Conservation (phyloP, 2,113 vertebrate species). For the Pelodiscus sinensis region DNA sequence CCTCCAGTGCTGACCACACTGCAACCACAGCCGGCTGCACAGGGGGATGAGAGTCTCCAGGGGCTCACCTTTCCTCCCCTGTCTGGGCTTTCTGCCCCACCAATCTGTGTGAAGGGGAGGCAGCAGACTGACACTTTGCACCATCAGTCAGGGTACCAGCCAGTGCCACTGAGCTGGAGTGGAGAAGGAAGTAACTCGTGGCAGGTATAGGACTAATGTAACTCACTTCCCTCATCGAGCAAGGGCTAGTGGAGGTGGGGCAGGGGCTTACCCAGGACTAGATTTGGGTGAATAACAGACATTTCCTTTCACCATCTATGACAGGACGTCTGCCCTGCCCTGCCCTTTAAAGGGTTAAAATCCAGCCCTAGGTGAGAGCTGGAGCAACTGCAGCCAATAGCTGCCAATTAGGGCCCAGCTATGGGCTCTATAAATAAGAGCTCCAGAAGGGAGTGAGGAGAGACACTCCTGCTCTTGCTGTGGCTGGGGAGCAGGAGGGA, state of each 20-base stretch:
- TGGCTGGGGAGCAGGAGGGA: no score
- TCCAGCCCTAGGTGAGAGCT: no score
- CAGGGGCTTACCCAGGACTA: background rate
- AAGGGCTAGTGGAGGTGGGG: background rate
- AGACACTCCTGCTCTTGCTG: no score
- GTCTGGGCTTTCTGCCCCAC: background rate
- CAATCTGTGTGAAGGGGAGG: background rate
- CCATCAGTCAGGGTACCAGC: background rate
- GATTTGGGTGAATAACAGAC: no score
- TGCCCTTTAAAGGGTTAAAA: no score
- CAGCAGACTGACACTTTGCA: background rate
- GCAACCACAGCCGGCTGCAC: background rate
- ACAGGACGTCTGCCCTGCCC: no score
- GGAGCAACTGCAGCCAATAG: no score
- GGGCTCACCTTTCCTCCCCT: background rate
- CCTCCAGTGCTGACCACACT: rapidly evolving
- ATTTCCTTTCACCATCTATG: no score
- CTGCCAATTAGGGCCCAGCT: no score
- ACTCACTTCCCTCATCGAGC: background rate
- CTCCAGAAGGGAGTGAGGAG: no score
- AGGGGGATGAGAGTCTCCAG: background rate
- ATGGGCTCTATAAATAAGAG: no score
- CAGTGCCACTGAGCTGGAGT: background rate
- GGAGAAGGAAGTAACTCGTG: background rate
- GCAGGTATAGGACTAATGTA: background rate